Percentiles rank a stretch among this genome's conserved stretches.
These are phyloP conservation scores for Macrotis lagotis DNA, from an alignment of 2,113 vertebrate genomes.

Conservation along the genomic window DNA sequence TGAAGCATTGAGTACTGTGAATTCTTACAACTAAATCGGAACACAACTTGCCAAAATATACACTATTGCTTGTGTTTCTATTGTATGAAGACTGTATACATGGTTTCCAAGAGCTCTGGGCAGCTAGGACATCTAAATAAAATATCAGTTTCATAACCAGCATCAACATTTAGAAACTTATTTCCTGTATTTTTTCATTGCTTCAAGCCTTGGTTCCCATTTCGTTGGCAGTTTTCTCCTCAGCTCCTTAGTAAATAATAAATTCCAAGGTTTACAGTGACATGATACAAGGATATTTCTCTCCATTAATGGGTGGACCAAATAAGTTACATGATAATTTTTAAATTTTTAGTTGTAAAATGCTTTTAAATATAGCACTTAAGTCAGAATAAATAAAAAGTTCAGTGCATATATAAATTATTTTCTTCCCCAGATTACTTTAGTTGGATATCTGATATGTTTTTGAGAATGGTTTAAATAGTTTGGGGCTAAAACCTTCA, in stretches of 20 bases:
- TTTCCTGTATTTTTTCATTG: constrained; percentile 54
- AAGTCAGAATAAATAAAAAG: constrained; percentile 60
- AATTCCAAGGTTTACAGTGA: constrained; percentile 50
- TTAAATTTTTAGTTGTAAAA: constrained; percentile 47
- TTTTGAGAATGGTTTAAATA: constrained; percentile 51
- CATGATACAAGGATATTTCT: constrained; percentile 10
- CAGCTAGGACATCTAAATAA: constrained; percentile 84
- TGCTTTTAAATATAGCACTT: constrained; percentile 35
- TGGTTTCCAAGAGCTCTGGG: constrained; percentile 71
- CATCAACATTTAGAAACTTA: constrained; percentile 76
- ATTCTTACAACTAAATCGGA: constrained; percentile 83
- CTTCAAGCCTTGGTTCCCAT: not conserved
- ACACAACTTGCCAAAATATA: constrained; percentile 77
- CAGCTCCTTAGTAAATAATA: constrained; percentile 53
- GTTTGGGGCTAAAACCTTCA: constrained; percentile 13
- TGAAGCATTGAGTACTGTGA: constrained; percentile 80
- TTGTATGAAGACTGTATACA: constrained; percentile 76
- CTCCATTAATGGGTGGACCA: not conserved
- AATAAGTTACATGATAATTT: constrained; percentile 19
- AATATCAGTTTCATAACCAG: constrained; percentile 76
- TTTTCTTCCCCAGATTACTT: constrained; percentile 23
- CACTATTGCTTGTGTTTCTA: constrained; percentile 66
- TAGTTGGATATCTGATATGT: constrained; percentile 20
- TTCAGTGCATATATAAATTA: constrained; percentile 46
- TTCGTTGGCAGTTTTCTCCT: constrained; percentile 56